Evolutionary conservation across 2,113 vertebrate species (phyloP), one percentile per base, ranked within the genome.

Genomic region (Osmerus mordax): DNA sequence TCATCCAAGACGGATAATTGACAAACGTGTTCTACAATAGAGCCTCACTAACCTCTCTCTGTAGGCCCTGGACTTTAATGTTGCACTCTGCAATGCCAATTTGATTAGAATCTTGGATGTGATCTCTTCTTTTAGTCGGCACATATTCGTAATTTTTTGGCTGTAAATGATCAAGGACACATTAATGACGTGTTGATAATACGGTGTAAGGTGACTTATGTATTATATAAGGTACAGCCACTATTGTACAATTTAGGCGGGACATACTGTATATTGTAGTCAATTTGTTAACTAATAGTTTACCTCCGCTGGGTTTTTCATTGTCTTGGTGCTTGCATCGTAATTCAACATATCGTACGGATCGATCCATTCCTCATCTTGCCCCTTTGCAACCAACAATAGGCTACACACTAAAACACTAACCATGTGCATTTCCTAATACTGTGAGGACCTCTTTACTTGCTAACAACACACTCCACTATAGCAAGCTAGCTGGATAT

Each of bases 261-360:
- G 28, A 54, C 13, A 51, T 47, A 47, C 41, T 47, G 41, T 47
- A 47, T 11, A 47, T 8, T 47, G 41, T 12, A 2, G 41, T 11
- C 41, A 47, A 11, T 36, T 1, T 11, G 41, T 1, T 47, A 47
- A 47, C 41, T 47, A 47, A 19, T 6, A 6, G 1, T 78, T 32
- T 21, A 92, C 91, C 87, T 91, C 85, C 0, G 67, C 0, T 3
- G 80, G n/a, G 8, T 87, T 89, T 65, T 69, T 85, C 91, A 89
- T 92, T 0, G 83, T 75, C 74, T 90, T 84, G 59, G 84, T 66
- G 21, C 62, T 71, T 0, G 87, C 2, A 9, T 92, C 91, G 58
- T 91, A 91, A 78, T 91, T 88, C 1, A 92, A 47, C 91, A 92
- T 90, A 54, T 92, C 89, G 4, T 82, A 86, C 0, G 91, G 89